phyloP scores from a whole-genome alignment of 2,888 invertebrate genomes.

The Ceriagrion tenellum region DNA sequence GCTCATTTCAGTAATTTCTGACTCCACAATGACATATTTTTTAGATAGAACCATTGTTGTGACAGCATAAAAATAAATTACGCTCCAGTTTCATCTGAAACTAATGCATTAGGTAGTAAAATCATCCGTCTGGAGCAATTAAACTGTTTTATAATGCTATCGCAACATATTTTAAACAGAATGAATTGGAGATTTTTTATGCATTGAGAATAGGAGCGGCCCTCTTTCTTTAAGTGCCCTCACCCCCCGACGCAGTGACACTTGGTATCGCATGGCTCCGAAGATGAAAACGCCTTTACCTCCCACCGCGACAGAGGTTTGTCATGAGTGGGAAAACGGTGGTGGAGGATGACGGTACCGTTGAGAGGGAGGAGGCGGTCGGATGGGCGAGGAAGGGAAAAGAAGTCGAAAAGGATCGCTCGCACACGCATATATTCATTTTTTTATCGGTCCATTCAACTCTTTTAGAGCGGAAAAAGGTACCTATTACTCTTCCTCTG shows the following conservation, averaged over 20 bases:
- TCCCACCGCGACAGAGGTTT: neutral
- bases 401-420: neutral
- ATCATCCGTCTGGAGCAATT: neutral
- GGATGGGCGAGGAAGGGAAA: neutral
- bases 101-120: neutral
- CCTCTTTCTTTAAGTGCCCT: neutral
- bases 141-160: neutral
- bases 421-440: neutral
- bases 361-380: neutral
- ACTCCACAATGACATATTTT: neutral
- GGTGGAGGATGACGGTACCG: neutral
- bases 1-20: neutral
- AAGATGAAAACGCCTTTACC: neutral
- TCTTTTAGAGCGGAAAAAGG: slow-evolving; percentile 26
- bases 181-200: neutral
- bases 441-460: slow-evolving; percentile 36
- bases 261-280: neutral
- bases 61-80: neutral
- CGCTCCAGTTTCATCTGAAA: neutral
- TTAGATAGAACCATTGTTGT: neutral
- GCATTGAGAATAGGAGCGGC: neutral
- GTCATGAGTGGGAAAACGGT: neutral
- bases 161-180: neutral
- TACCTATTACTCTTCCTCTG: neutral
- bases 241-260: neutral